Base-by-base conservation (phyloP, 2,797 vertebrate genomes). In the Melanotaenia maccullochi region DNA sequence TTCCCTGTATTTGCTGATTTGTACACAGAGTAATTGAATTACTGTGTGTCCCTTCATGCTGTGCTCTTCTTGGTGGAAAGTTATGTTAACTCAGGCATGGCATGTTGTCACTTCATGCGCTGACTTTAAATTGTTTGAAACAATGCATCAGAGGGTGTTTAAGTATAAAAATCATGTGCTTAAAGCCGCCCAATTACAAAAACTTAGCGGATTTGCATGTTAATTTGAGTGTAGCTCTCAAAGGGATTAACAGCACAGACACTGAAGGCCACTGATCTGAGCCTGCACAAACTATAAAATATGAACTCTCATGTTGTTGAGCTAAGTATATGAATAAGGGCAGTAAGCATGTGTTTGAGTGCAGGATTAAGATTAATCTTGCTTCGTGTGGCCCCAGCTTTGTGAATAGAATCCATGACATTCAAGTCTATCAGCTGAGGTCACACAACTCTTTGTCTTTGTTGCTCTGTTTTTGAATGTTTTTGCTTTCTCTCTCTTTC, bases 141-240 rank as follows among this genome's bases (percentile, higher is more conserved):
- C 20, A 54, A 44, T 44, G 42, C 30, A 73, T 70, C 40, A 38
- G 40, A 66, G 32, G 32, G 24, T 54, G 42, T 44, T 75, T 12
- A 57, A 61, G 42, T 11, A 28, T 4, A 65, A 71, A 73, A 54
- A 65, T 3, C 8, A 33, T 20, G 36, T 6, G 22, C 30, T 65
- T 60, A 38, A 16, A 55, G 63, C 47, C 73, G 47, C 56, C 62
- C 65, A 65, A 54, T 79, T 66, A 65, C 44, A 25, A 30, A 78
- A 76, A 65, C 36, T 55, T 49, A 14, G 60, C 65, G 80, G 78
- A 82, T 88, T 85, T 85, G n/a, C 65, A 61, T 74, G 64, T 58
- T 81, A 86, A 86, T 87, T 78, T 81, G 44, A 65, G 60, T 66
- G 59, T 66, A 64, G 54, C 62, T 82, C 72, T 71, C 51, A 71